Conservation (phyloP, 2,797 vertebrate species). For the Artibeus jamaicensis region DNA sequence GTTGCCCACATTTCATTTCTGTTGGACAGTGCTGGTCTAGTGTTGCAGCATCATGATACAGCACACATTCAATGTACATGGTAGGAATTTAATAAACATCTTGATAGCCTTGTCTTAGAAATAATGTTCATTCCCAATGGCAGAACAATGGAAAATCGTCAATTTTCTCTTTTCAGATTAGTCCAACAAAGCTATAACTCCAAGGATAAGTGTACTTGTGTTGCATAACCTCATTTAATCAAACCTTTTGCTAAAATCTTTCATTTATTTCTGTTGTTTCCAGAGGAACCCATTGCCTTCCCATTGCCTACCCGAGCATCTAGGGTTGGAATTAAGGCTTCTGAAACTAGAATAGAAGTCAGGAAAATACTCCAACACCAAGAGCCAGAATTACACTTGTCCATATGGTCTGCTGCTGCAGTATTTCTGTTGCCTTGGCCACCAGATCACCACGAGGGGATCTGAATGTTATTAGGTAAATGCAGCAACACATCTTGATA, state of each 20-base stretch:
- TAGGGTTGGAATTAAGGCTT: background rate
- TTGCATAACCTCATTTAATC: background rate
- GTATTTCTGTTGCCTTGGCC: background rate
- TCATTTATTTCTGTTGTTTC: background rate
- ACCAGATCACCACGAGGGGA: background rate
- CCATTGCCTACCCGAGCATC: background rate
- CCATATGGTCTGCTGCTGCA: background rate
- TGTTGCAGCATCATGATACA: background rate
- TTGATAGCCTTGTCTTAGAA: background rate
- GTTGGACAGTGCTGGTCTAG: accelerated
- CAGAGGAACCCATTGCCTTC: background rate
- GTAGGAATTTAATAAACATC: background rate
- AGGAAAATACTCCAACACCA: background rate
- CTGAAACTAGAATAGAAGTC: background rate
- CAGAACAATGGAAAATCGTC: background rate
- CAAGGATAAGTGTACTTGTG: background rate
- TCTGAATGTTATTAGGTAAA: background rate
- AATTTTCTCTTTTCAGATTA: background rate
- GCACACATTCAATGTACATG: background rate
- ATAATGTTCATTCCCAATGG: background rate
- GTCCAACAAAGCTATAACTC: background rate
- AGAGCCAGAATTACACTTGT: background rate
- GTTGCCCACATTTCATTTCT: background rate
- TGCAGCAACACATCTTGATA: background rate
- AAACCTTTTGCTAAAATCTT: background rate